Conservation (phyloP, 2,113 vertebrate species). For the Ariopsis seemanni region DNA sequence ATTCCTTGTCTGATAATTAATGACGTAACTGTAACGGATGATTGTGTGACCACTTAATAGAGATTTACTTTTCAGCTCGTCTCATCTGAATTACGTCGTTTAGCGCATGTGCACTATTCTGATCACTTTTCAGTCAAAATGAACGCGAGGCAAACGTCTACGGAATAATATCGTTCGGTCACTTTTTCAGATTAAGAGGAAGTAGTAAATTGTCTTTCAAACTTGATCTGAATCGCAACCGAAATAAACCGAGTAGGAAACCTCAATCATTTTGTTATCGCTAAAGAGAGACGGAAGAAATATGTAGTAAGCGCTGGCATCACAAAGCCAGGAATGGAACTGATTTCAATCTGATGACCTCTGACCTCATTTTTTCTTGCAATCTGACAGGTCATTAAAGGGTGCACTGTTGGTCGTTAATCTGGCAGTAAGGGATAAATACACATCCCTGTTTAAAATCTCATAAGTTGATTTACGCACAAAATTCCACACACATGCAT, state of each 20-base stretch:
- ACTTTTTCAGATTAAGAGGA: background rate
- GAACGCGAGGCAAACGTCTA: conserved; percentile 4
- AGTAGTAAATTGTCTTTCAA: conserved; percentile 27
- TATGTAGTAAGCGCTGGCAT: conserved; percentile 56
- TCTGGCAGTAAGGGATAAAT: conserved; percentile 68
- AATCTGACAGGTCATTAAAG: conserved; percentile 74
- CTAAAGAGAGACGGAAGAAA: conserved; percentile 53
- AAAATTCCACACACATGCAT: conserved; percentile 27
- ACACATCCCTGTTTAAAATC: conserved; percentile 57
- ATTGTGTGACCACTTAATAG: conserved; percentile 38
- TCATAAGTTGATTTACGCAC: conserved; percentile 40
- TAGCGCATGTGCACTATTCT: background rate
- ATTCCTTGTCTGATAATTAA: conserved; percentile 78
- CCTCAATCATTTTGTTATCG: conserved; percentile 37
- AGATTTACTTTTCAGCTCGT: conserved; percentile 25
- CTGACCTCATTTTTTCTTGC: conserved; percentile 70
- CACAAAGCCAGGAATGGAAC: conserved; percentile 58
- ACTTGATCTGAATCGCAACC: background rate
- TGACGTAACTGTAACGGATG: conserved; percentile 62
- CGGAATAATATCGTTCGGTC: background rate
- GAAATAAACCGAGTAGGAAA: conserved; percentile 45
- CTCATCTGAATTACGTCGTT: conserved; percentile 10
- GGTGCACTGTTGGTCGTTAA: conserved; percentile 63
- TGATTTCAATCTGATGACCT: conserved; percentile 69
- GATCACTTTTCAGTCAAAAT: background rate